Evolutionary conservation across 2,888 invertebrate species (phyloP).

Genomic region (Drosophila monieri): DNA sequence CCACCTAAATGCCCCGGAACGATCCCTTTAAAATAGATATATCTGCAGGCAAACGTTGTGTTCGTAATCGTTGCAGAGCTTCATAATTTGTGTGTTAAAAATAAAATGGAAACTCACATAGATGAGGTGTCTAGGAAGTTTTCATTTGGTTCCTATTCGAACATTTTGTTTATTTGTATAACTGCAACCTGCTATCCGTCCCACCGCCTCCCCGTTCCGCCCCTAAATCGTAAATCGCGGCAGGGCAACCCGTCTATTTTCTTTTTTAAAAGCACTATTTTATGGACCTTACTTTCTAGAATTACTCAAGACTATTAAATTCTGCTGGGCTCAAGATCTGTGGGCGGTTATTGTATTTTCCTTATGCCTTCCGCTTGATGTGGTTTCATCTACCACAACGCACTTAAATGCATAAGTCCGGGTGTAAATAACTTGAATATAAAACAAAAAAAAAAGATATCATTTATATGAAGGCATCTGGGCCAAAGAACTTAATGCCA

Average conservation of each 20-base stretch:
- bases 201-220: neutral
- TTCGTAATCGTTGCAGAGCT: constrained; percentile 22
- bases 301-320: constrained; percentile 64
- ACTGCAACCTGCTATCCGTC: constrained; percentile 62
- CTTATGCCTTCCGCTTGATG: constrained; percentile 42
- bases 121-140: constrained; percentile 56
- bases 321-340: constrained; percentile 48
- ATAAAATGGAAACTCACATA: constrained; percentile 53
- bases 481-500: constrained; percentile 34
- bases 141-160: constrained; percentile 18
- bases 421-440: constrained; percentile 34
- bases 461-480: constrained; percentile 50
- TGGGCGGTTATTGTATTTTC: constrained; percentile 66
- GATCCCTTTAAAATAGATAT: constrained; percentile 57
- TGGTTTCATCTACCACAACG: constrained; percentile 46
- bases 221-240: constrained; percentile 54
- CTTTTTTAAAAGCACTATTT: constrained; percentile 56
- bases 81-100: constrained; percentile 65
- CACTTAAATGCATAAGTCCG: constrained; percentile 32
- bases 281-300: constrained; percentile 62
- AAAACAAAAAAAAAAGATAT: constrained; percentile 35
- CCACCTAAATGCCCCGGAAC: constrained; percentile 53
- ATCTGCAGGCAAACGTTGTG: constrained; percentile 13
- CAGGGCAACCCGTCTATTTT: constrained; percentile 22
- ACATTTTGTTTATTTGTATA: constrained; percentile 63